phyloP scores from a whole-genome alignment of 2,113 vertebrate species.

The Pterophyllum scalare region DNA sequence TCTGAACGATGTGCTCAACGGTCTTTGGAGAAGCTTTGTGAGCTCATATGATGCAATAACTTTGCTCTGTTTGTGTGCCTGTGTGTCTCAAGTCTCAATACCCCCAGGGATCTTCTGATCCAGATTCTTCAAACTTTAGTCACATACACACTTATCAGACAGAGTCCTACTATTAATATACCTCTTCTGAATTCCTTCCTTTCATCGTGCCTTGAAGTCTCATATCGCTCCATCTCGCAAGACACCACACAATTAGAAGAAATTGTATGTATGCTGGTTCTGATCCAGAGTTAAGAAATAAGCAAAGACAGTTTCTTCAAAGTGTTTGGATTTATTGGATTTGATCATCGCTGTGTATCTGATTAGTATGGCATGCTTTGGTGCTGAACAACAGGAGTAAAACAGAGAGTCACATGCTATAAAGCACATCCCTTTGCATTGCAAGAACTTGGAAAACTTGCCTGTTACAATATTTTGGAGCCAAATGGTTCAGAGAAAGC shows the following conservation, averaged over 20 bases:
- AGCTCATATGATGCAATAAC: constrained; percentile 20
- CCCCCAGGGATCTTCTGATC: constrained; percentile 60
- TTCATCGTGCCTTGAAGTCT: constrained; percentile 37
- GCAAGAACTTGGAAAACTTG: not conserved
- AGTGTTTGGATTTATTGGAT: constrained; percentile 4
- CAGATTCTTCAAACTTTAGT: constrained; percentile 53
- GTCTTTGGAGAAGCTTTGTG: constrained; percentile 7
- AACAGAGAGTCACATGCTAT: not conserved
- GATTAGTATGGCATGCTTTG: not conserved
- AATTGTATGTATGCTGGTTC: not conserved
- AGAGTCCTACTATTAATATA: constrained; percentile 52
- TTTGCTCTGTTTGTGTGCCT: not conserved
- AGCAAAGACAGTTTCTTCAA: constrained; percentile 10
- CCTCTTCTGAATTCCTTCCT: constrained; percentile 19
- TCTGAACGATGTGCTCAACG: not conserved
- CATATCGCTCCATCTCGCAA: constrained; percentile 4
- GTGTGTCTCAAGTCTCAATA: constrained; percentile 2
- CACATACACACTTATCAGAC: constrained; percentile 16
- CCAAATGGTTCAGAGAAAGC: too few relatives aligned
- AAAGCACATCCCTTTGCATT: not conserved
- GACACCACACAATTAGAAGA: constrained; percentile 38
- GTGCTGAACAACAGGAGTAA: not conserved
- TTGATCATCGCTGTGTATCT: not conserved
- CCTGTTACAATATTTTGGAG: not conserved
- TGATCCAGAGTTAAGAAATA: constrained; percentile 9